phyloP scores from a whole-genome alignment of 2,113 vertebrate genomes.

The Morone saxatilis region DNA sequence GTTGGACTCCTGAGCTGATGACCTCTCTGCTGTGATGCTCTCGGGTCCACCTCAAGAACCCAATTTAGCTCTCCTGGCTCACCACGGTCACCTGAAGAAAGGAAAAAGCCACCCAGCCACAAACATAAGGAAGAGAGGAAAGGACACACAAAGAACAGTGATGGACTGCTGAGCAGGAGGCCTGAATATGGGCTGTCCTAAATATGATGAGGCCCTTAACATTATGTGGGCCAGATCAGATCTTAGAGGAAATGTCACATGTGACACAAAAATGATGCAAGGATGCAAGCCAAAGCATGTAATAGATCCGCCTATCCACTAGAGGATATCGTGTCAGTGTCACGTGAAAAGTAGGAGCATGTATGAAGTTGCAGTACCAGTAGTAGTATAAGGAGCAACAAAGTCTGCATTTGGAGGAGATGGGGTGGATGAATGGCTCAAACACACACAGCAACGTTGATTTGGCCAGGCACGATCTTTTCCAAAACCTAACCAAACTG shows the following conservation, averaged over 20 bases:
- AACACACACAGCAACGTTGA: too few relatives aligned
- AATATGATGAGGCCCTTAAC: constrained; percentile 47
- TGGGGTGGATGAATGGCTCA: too few relatives aligned
- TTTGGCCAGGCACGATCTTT: too few relatives aligned
- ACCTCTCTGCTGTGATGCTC: constrained; percentile 43
- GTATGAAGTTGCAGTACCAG: too few relatives aligned
- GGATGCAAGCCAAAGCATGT: background rate
- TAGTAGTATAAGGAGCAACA: too few relatives aligned
- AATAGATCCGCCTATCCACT: too few relatives aligned
- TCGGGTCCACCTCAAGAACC: constrained; percentile 39
- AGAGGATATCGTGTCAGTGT: too few relatives aligned
- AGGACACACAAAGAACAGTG: constrained; percentile 54
- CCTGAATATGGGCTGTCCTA: constrained; percentile 61
- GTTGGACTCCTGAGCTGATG: constrained; percentile 48
- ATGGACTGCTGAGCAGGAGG: constrained; percentile 54
- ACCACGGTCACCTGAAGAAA: constrained; percentile 34
- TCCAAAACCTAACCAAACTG: too few relatives aligned
- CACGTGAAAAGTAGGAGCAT: too few relatives aligned
- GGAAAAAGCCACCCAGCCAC: constrained; percentile 28
- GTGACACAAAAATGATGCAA: background rate
- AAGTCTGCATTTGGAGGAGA: too few relatives aligned
- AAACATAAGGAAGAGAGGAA: constrained; percentile 29
- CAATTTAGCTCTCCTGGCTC: constrained; percentile 50
- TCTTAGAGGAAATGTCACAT: constrained; percentile 13
- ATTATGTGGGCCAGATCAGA: constrained; percentile 52